Conservation (phyloP, 2,113 vertebrate genomes). For the Mustelus asterias region DNA sequence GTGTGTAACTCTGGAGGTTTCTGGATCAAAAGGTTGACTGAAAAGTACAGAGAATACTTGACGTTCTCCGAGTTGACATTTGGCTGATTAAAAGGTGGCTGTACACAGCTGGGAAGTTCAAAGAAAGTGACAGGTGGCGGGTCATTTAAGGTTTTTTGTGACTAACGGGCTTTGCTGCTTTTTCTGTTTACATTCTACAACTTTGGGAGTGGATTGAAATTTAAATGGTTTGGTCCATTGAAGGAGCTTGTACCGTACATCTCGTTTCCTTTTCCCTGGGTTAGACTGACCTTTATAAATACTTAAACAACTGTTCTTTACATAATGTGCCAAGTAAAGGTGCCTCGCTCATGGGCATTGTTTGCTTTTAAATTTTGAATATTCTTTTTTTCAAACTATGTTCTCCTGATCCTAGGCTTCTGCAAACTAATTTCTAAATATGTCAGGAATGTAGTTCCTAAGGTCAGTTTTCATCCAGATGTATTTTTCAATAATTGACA, state of each 20-base stretch:
- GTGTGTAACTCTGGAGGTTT: not conserved
- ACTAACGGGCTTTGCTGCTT: not conserved
- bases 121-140: conserved; percentile 39
- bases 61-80: conserved; percentile 41
- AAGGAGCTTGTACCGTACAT: not conserved
- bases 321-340: no score
- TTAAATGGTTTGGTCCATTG: not conserved
- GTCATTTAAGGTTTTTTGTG: not conserved
- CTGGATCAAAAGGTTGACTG: conserved; percentile 46
- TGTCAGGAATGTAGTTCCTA: not conserved
- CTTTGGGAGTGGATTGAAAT: conserved; percentile 13
- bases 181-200: not conserved
- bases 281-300: not conserved
- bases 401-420: not conserved
- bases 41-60: conserved; percentile 43
- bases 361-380: conserved; percentile 23
- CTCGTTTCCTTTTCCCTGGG: not conserved
- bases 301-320: conserved; percentile 14
- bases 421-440: not conserved
- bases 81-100: conserved; percentile 51
- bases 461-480: not conserved
- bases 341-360: not conserved
- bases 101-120: conserved; percentile 51
- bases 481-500: not conserved
- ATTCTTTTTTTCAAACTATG: not conserved